Base-by-base conservation (phyloP, 2,888 invertebrate species). In the Linyphia triangularis region DNA sequence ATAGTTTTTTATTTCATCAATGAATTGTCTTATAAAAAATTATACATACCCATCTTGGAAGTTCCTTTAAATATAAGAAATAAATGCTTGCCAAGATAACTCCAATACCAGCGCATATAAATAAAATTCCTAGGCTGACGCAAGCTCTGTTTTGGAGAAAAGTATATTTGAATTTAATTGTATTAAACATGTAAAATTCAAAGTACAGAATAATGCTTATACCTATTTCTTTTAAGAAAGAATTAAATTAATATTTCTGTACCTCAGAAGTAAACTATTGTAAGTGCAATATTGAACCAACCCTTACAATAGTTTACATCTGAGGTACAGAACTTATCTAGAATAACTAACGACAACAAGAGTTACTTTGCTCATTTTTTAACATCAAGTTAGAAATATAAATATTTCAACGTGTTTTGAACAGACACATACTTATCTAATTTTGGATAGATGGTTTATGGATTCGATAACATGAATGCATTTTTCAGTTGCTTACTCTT, bases 41-140 rank as follows among this genome's bases (percentile, higher is more conserved):
- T 22, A 37, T 51, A 72, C 85, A 24, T 57, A 85, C 85, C 85
- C 85, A 85, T 85, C 40, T 30, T 9, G 85, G 78, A 30, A 22
- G 43, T 61, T 85, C 85, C 65, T 85, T 78, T 33, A 13, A 30
- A 24, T 33, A 33, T 24, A 85, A 79, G 72, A 85, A 85, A 16
- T 79, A 85, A 51, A 63, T 51, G 24, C 85, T 78, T 43, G 78
- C 78, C 19, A 40, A 16, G 2, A 85, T 72, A 16, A 85, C 85
- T 2, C 78, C 72, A 22, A 79, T 26, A 30, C 85, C 85, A 70
- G 85, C 72, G 63, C 61, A 4, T 4, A 85, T 51, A 37, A 85
- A 85, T 33, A 85, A 37, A 33, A 72, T 30, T 30, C 85, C 85
- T 51, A 85, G 72, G 26, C 78, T 72, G n/a, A 85, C 51, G 37